Percentiles rank a stretch among this genome's conserved stretches.
Evolutionary conservation across 2,888 invertebrate genomes (phyloP).

Genomic region (Eupithecia pulchellata): DNA sequence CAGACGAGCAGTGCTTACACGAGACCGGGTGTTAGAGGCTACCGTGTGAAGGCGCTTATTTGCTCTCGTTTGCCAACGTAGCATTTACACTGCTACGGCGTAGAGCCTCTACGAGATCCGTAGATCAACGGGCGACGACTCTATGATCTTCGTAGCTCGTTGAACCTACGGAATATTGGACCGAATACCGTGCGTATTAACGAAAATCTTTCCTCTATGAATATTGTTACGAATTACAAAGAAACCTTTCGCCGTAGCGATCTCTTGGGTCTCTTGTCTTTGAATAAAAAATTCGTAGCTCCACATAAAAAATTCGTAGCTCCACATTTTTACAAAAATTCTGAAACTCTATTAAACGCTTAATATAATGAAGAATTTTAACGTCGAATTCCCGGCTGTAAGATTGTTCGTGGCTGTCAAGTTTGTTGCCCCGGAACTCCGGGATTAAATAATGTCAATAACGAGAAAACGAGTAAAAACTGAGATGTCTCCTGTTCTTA

Average conservation of each 20-base stretch:
- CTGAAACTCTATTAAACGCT: conserved; percentile 1
- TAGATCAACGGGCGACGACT: neutral
- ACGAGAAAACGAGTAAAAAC: conserved; percentile 38
- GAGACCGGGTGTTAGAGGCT: neutral
- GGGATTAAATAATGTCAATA: conserved; percentile 52
- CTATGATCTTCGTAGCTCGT: neutral
- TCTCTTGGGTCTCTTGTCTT: neutral
- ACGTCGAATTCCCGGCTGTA: conserved; percentile 13
- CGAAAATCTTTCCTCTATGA: neutral
- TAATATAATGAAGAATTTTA: conserved; percentile 23
- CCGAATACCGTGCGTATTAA: neutral
- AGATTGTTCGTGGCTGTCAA: conserved; percentile 25
- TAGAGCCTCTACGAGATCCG: conserved; percentile 15
- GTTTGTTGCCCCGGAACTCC: conserved; percentile 19
- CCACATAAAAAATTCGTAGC: too few species aligned
- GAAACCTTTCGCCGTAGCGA: neutral
- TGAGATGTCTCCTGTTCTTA: conserved; percentile 34
- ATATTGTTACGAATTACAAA: neutral
- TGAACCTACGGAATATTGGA: neutral
- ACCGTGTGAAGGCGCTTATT: too few species aligned
- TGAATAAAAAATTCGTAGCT: neutral
- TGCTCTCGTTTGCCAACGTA: neutral
- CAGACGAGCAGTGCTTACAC: neutral
- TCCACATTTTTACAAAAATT: neutral
- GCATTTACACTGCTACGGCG: conserved; percentile 18